Conservation (phyloP, 2,113 vertebrate genomes). For the Oenanthe melanoleuca region DNA sequence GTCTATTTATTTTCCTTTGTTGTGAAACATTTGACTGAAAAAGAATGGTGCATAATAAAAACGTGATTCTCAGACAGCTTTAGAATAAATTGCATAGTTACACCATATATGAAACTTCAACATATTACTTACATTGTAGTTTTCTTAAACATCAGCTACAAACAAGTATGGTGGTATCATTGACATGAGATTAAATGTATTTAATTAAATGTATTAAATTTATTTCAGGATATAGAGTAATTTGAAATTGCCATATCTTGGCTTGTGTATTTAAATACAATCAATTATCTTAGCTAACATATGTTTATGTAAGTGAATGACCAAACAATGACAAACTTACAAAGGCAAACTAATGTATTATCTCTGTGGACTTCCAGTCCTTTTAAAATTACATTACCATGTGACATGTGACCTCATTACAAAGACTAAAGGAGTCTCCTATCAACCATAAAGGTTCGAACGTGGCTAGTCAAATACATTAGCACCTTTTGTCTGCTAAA, state of each 20-base stretch:
- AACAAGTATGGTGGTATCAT: background rate
- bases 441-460: background rate
- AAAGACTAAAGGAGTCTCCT: background rate
- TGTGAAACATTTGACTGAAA: background rate
- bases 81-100: background rate
- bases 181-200: background rate
- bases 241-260: background rate
- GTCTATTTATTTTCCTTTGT: background rate
- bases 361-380: background rate
- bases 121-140: background rate
- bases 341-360: background rate
- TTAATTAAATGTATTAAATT: background rate
- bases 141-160: background rate
- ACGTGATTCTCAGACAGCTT: background rate
- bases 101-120: background rate
- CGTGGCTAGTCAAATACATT: background rate
- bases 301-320: background rate
- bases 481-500: background rate
- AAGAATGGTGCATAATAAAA: background rate
- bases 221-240: background rate
- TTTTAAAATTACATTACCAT: constrained; percentile 29
- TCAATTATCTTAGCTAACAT: background rate
- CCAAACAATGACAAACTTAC: background rate
- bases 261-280: background rate
- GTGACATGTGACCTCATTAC: background rate